These are phyloP conservation scores for Lepidocyrtinus sp. DNA, from an alignment of 2,888 invertebrate genomes.

Conservation along the genomic window DNA sequence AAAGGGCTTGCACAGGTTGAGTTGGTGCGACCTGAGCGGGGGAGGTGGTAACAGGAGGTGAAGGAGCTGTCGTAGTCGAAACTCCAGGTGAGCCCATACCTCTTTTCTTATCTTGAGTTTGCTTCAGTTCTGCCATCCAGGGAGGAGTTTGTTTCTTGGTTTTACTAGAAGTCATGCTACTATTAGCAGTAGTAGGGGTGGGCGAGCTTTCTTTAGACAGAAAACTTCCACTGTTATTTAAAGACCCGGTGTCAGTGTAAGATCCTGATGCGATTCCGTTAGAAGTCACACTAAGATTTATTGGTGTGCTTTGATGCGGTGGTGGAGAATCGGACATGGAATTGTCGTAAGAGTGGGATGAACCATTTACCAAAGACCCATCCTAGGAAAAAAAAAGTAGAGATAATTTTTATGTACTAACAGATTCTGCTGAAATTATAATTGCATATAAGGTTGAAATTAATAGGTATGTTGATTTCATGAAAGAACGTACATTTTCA, in stretches of 20 bases:
- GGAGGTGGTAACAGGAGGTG: conserved; percentile 34
- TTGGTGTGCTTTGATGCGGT: conserved; percentile 48
- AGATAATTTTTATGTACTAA: no score
- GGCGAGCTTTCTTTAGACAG: conserved; percentile 56
- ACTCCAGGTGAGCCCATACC: conserved; percentile 42
- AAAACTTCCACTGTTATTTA: conserved; percentile 54
- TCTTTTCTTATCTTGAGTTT: conserved; percentile 76
- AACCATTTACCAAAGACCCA: conserved; percentile 36
- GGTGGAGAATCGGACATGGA: conserved; percentile 47
- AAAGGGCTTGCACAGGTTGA: conserved; percentile 40
- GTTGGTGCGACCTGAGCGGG: conserved; percentile 13
- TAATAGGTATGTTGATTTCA: background rate
- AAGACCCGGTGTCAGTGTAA: conserved; percentile 29
- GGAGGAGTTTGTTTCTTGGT: conserved; percentile 75
- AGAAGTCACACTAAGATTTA: conserved; percentile 51
- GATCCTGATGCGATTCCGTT: conserved; percentile 56
- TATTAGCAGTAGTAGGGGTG: conserved; percentile 58
- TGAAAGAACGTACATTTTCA: conserved; percentile 70
- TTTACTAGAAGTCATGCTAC: conserved; percentile 42
- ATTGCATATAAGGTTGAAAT: background rate
- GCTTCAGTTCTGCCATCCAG: conserved; percentile 87
- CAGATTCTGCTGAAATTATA: background rate
- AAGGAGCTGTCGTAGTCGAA: conserved; percentile 31
- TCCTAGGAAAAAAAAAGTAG: conserved; percentile 27
- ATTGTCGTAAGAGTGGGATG: conserved; percentile 36